Evolutionary conservation across 1,140 invertebrate species (phyloP), one percentile per base, ranked within the genome.

Genomic region (Lutraria rhynchaena): DNA sequence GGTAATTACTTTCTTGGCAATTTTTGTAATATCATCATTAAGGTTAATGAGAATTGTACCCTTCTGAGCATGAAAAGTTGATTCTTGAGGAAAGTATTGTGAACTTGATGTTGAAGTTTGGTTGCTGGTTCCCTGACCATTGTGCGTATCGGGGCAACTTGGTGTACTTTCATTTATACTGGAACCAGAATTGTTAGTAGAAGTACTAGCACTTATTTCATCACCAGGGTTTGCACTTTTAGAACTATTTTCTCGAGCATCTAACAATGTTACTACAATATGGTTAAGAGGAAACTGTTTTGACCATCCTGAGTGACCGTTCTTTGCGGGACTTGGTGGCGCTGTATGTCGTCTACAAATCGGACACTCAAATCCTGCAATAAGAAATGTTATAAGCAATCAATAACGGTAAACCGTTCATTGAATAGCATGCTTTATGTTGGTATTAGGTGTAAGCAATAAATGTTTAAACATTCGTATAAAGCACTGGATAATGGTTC

Each of bases 311-410:
- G 58, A 33, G 33, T 35, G 58, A 61, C 5, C 5, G 37, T 41
- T 41, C 37, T 61, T 22, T 4, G 27, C 58, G 4, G 58, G 19
- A n/a, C 31, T 33, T 27, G 58, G 58, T 17, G 31, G 29, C 3
- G 5, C 7, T 61, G 58, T 35, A 19, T 61, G 58, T 1, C 29
- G 29, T 27, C 58, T 27, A 35, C 58, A 61, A 19, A 61, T 3
- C 15, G 58, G 58, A 61, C 58, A 61, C 13, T 61, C 58, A n/a
- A 61, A 61, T 33, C 58, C 58, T 61, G 58, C 13, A 61, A 61
- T 22, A 5, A 11, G 13, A 11, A 11, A 24, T 27, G n/a, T 11
- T 27, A 27, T n/a, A 24, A 15, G 2, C 13, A 11, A 57, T 11
- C 11, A 27, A 9, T 27, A 3, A 11, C 3, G 3, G 13, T 27